Evolutionary conservation across 2,888 invertebrate species (phyloP), one percentile per base, ranked within the genome.

Genomic region (Emmelina monodactyla): DNA sequence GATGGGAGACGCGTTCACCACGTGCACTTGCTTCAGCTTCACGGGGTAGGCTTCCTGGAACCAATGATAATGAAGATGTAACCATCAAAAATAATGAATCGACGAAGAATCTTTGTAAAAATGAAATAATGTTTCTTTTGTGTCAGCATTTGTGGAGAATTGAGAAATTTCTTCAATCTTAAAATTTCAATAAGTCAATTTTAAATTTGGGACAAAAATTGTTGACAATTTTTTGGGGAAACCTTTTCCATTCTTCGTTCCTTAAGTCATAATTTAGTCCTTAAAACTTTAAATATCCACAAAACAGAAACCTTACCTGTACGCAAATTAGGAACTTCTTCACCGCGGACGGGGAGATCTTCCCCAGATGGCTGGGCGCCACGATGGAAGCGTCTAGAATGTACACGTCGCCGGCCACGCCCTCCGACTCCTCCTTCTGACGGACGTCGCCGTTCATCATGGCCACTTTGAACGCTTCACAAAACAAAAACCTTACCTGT

Each of bases 371-470:
- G 2, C 85, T 76, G 0, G 92, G 85, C 0, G 87, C 85, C 1
- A 89, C 87, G 9, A 89, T 84, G 11, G 84, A 80, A 2, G 92
- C 92, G 45, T 92, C 92, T 29, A 92, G 62, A 34, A 92, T 82
- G 55, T 89, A 91, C 3, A 92, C 84, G 53, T 93, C 92, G 0
- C 92, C 92, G 0, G 88, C 90, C 0, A 92, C 91, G 3, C 92
- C 92, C n/a, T 86, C 85, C 25, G 81, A 67, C 54, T 91, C 91
- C 44, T 91, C 92, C 38, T 82, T 83, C 31, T 92, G 66, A 31
- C 92, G 85, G 5, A 92, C 73, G 55, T 93, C 92, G 2, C 92
- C 92, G 31, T 92, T 85, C 92, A 93, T 93, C 41, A 92, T 67
- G 1, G 88, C 85, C 2, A 91, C 58, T 64, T 92, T 92, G 85